These are phyloP conservation scores for Rambutsinella grinnellia DNA, from an alignment of 2,888 invertebrate species.

Conservation along the genomic window DNA sequence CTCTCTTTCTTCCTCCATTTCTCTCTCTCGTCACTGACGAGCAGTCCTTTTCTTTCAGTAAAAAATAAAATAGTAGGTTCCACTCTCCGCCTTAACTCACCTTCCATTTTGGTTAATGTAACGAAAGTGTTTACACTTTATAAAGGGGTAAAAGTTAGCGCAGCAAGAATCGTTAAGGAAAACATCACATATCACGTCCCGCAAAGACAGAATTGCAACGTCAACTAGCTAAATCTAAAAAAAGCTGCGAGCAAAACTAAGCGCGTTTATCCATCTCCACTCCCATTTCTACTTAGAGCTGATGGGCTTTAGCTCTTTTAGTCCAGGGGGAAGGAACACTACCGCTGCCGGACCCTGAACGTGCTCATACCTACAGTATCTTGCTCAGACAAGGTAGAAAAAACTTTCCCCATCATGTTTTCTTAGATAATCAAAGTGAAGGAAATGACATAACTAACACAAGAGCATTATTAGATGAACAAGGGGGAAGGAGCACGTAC, in stretches of 20 bases:
- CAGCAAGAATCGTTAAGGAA: neutral
- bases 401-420: neutral
- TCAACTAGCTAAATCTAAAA: neutral
- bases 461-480: conserved; percentile 28
- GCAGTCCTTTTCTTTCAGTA: neutral
- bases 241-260: too few relatives aligned
- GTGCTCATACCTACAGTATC: neutral
- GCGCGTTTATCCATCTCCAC: too few relatives aligned
- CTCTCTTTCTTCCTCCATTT: too few relatives aligned
- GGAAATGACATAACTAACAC: conserved; percentile 33
- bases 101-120: neutral
- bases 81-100: neutral
- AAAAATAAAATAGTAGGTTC: neutral
- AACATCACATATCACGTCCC: neutral
- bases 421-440: conserved; percentile 37
- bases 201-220: neutral
- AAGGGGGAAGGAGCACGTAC: conserved; percentile 17
- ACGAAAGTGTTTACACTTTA: neutral
- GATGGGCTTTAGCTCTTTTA: too few relatives aligned
- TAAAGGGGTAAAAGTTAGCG: neutral
- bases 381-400: too few relatives aligned
- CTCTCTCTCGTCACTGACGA: too few relatives aligned
- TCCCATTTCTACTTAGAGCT: too few relatives aligned
- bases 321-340: too few relatives aligned
- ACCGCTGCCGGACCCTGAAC: too few relatives aligned